phyloP scores from a whole-genome alignment of 2,113 vertebrate species.

The Eulemur macaco region DNA sequence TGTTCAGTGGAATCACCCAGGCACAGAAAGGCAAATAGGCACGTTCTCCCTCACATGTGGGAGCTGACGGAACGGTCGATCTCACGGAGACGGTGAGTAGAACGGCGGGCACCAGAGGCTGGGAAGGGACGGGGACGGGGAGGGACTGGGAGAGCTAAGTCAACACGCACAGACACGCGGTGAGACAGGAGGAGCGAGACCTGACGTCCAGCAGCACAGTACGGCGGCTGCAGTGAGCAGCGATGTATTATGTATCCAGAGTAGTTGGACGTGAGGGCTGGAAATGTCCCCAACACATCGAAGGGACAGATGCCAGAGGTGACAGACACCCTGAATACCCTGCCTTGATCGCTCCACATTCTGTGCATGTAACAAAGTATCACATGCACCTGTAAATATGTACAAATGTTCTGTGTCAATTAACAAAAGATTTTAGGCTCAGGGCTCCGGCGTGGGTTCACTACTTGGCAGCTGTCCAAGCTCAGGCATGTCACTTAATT shows the following conservation, averaged over 20 bases:
- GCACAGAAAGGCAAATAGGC: background rate
- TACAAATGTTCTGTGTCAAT: background rate
- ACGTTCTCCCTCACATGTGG: background rate
- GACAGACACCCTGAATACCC: background rate
- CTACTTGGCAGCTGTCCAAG: background rate
- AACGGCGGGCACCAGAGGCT: background rate
- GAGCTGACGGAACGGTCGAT: too few relatives aligned
- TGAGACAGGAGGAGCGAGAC: background rate
- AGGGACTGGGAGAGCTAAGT: background rate
- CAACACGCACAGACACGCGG: background rate
- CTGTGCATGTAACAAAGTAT: background rate
- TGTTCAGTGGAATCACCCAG: background rate
- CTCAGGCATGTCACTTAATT: background rate
- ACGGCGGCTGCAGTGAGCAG: background rate
- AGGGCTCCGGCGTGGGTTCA: background rate
- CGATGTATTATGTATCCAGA: background rate
- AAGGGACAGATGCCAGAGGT: background rate
- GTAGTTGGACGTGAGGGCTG: background rate
- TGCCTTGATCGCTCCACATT: background rate
- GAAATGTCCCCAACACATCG: background rate
- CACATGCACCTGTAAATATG: background rate
- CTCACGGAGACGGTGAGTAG: background rate
- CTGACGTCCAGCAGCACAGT: background rate
- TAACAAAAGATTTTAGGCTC: background rate
- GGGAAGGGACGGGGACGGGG: too few relatives aligned